phyloP scores from a whole-genome alignment of 2,797 vertebrate genomes.

The Megaceryle alcyon region DNA sequence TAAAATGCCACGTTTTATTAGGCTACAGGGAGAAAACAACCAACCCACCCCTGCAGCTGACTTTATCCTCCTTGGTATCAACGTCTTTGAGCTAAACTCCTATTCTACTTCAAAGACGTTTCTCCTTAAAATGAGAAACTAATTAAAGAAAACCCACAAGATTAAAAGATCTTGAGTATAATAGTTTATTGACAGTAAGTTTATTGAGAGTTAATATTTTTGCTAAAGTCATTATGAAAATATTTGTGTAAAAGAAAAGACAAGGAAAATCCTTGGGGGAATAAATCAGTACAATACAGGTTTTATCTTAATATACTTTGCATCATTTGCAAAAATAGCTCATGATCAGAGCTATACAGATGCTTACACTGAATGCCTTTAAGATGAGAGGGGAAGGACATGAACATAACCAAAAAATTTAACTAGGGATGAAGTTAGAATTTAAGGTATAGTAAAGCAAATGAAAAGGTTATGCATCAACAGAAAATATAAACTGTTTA shows the following conservation, averaged over 20 bases:
- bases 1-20: constrained; percentile 57
- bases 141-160: neutral
- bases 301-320: neutral
- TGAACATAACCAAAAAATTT: constrained; percentile 43
- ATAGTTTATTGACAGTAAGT: neutral
- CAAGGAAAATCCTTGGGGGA: neutral
- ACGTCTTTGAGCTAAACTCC: neutral
- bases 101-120: neutral
- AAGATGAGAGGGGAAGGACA: constrained; percentile 8
- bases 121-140: neutral
- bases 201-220: neutral
- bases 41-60: neutral
- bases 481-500: constrained; percentile 70
- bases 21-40: neutral
- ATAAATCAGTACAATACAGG: neutral
- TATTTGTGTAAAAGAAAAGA: neutral
- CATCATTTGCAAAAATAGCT: constrained; percentile 7
- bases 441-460: constrained; percentile 45
- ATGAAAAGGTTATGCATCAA: constrained; percentile 12
- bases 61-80: neutral
- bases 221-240: neutral
- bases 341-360: constrained; percentile 14
- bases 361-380: constrained; percentile 8
- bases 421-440: constrained; percentile 20
- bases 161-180: neutral